Conservation (phyloP, 2,113 vertebrate species). For the Melierax canorus region DNA sequence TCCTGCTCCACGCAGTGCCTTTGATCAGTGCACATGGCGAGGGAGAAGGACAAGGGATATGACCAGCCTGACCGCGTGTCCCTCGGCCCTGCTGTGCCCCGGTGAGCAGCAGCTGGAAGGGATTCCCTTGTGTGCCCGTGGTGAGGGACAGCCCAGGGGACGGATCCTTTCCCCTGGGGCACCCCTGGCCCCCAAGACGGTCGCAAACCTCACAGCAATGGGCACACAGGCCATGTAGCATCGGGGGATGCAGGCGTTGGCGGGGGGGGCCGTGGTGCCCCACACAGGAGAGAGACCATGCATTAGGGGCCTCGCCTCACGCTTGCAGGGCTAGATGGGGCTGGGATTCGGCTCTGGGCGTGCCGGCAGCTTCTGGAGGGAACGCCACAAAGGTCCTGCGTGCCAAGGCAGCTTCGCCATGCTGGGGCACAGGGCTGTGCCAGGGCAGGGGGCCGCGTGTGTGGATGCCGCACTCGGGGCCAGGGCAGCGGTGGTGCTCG, state of each 20-base stretch:
- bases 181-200: neutral
- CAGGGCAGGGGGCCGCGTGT: too few relatives aligned
- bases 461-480: neutral
- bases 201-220: too few relatives aligned
- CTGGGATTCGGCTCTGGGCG: neutral
- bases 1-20: constrained; percentile 49
- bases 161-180: neutral
- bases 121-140: too few relatives aligned
- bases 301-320: neutral
- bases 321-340: neutral
- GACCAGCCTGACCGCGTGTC: constrained; percentile 31
- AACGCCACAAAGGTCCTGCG: neutral
- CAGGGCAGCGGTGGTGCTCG: neutral
- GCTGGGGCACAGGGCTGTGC: neutral
- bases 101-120: neutral
- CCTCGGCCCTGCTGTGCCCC: constrained; percentile 43
- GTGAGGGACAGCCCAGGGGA: neutral
- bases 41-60: constrained; percentile 14
- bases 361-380: neutral
- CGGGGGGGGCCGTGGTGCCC: neutral
- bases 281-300: constrained; percentile 59
- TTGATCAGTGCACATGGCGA: constrained; percentile 22
- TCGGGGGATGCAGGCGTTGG: neutral
- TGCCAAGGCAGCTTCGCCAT: neutral
- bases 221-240: rapidly evolving